Conservation (phyloP, 1,140 invertebrate species). For the Melanaphis sacchari region DNA sequence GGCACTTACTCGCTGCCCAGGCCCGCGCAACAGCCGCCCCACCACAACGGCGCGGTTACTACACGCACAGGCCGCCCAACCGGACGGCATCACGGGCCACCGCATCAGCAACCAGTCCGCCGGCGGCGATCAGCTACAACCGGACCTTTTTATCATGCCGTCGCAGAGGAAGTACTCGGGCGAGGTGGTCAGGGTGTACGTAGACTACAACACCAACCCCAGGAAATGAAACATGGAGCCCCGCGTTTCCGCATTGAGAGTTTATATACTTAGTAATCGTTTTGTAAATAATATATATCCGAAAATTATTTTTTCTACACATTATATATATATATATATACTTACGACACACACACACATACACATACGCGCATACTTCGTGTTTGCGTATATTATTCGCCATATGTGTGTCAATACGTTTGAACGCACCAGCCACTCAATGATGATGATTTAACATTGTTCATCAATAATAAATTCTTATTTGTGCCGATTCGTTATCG, state of each 20-base stretch:
- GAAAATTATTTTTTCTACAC: not conserved
- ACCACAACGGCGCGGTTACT: conserved; percentile 66
- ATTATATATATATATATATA: not conserved
- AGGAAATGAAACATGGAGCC: conserved; percentile 61
- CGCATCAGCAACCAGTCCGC: conserved; percentile 65
- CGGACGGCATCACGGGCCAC: conserved; percentile 60
- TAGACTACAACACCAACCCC: conserved; percentile 77
- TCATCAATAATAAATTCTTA: too few species aligned
- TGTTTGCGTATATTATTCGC: too few species aligned
- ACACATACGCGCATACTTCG: too few species aligned
- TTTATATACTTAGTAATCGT: not conserved
- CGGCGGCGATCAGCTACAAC: conserved; percentile 66
- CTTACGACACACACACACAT: not conserved
- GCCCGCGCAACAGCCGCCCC: conserved; percentile 62
- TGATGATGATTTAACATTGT: not conserved
- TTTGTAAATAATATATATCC: conserved; percentile 14
- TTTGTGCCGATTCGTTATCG: not conserved
- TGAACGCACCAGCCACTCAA: too few species aligned
- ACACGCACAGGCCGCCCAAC: conserved; percentile 65
- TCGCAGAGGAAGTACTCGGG: conserved; percentile 91
- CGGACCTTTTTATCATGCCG: conserved; percentile 95
- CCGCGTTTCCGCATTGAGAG: not conserved
- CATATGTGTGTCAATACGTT: too few species aligned
- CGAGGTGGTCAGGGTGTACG: conserved; percentile 89
- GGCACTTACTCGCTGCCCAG: conserved; percentile 66